A percentile compares a stretch with the other conserved stretches of the same genome.
phyloP scores from a whole-genome alignment of 2,888 invertebrate species.

The Cylindroiulus punctatus region DNA sequence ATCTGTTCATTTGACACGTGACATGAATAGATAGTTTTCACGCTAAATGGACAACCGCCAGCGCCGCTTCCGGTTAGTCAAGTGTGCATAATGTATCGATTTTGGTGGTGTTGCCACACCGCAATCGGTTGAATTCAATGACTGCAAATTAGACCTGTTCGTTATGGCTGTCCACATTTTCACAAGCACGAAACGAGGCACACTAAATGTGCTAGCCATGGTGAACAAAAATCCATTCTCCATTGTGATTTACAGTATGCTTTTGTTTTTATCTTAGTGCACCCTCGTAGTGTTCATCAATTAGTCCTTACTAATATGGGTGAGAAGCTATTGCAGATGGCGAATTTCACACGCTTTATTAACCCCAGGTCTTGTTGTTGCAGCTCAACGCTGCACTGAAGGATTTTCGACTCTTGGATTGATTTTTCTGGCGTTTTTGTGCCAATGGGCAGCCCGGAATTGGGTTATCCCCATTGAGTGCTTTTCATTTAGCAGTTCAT shows the following conservation, averaged over 20 bases:
- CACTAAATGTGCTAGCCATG: neutral
- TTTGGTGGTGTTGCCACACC: neutral
- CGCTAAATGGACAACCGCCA: no score
- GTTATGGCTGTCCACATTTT: neutral
- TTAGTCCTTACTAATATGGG: neutral
- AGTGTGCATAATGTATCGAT: constrained; percentile 1
- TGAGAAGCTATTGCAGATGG: neutral
- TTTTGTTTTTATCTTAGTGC: neutral
- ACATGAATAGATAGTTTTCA: no score
- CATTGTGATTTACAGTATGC: neutral
- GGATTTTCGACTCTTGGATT: neutral
- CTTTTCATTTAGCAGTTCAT: constrained; percentile 51
- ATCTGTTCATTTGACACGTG: no score
- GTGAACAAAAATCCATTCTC: neutral
- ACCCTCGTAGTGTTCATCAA: neutral
- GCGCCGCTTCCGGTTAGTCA: neutral
- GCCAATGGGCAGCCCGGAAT: constrained; percentile 30
- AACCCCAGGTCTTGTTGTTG: neutral
- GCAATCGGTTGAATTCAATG: neutral
- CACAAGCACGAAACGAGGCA: neutral
- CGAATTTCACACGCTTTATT: neutral
- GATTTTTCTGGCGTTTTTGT: constrained; percentile 22
- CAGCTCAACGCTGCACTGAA: neutral
- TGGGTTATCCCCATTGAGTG: constrained; percentile 51
- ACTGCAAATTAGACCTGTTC: neutral